phyloP scores from a whole-genome alignment of 2,113 vertebrate species.

The Daphoenositta chrysoptera region DNA sequence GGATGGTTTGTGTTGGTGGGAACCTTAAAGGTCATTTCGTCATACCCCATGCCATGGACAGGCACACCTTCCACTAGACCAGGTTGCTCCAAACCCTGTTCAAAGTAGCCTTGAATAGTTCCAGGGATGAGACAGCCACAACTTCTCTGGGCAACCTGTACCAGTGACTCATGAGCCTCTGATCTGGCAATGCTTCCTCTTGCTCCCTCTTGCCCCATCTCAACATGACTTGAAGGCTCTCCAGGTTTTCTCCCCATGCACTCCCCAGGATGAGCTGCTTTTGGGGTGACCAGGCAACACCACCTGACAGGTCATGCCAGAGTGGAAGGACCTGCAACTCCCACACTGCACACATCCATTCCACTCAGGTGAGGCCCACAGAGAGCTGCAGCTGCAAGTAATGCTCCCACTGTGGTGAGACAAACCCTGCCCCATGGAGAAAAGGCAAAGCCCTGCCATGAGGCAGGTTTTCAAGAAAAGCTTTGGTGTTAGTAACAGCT shows the following conservation, averaged over 20 bases:
- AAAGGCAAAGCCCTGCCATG: background rate
- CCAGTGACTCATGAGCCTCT: background rate
- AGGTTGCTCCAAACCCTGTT: background rate
- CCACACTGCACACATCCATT: background rate
- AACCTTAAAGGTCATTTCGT: background rate
- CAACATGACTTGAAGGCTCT: background rate
- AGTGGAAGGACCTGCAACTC: background rate
- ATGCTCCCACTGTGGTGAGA: background rate
- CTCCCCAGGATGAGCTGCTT: background rate
- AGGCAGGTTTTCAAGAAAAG: background rate
- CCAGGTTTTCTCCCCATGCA: accelerated
- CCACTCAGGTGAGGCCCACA: background rate
- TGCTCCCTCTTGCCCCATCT: background rate
- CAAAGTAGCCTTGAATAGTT: background rate
- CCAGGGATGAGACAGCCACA: background rate
- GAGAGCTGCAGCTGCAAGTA: too few species aligned
- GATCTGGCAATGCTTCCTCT: background rate
- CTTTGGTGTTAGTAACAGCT: background rate
- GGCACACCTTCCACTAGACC: too few species aligned
- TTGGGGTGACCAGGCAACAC: background rate
- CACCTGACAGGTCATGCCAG: background rate
- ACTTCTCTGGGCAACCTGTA: background rate
- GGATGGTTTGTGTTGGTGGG: background rate
- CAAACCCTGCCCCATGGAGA: background rate
- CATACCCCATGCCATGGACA: background rate